Base-by-base conservation (phyloP, 1,140 invertebrate genomes). In the Panagrolaimus sp. region DNA sequence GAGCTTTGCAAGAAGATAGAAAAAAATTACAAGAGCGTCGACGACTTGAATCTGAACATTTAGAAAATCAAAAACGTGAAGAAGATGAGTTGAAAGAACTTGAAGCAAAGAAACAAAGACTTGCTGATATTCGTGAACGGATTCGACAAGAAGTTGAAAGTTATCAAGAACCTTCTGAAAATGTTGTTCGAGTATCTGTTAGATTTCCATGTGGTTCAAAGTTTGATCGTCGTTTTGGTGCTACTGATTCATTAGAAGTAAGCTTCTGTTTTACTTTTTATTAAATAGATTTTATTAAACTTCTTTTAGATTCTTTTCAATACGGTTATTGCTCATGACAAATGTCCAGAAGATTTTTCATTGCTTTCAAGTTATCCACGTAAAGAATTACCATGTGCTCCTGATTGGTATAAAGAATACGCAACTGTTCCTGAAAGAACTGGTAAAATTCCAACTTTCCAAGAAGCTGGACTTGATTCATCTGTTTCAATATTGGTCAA, bases 311-410 rank as follows among this genome's bases (percentile, higher is more conserved):
- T 28, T n/a, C 58, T 76, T 15, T 76, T 76, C 75, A 76, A 76
- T 58, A 68, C 64, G 12, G 66, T 63, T 28, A 62, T 78, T 26
- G 62, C 55, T 8, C 68, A 76, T 45, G 75, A 77, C 26, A 64
- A 67, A 26, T 76, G 75, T 58, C 75, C 75, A 28, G 32, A 67
- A 17, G 73, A 76, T 46, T 76, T 76, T 48, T 77, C 75, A 21
- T 46, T 76, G 7, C 63, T 76, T 15, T 67, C 63, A 8, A 63
- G 72, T 28, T 76, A 76, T 44, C 75, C 75, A 15, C 58, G 63
- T 15, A 74, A 70, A 26, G 55, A 44, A 28, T 47, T 76, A 9
- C 15, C 77, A 28, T 76, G 75, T 55, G 67, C 67, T n/a, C 75
- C 75, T 0, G 44, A 38, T 24, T 76, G 75, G 75, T 76, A 76